These are phyloP conservation scores for Drosophila lacteicornis DNA, from an alignment of 1,140 invertebrate species.

Conservation along the genomic window DNA sequence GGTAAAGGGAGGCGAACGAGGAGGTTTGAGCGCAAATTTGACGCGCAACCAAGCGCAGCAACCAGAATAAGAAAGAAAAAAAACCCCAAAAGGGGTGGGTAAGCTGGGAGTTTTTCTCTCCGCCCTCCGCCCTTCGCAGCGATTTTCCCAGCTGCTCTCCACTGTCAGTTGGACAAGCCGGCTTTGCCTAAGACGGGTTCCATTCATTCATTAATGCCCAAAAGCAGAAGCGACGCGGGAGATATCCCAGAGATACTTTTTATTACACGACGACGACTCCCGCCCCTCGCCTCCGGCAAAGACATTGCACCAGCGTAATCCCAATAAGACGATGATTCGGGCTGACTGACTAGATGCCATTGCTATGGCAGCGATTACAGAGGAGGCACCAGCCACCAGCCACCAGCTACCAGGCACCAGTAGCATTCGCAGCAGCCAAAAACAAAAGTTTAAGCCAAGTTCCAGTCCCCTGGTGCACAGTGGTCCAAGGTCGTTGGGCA, in stretches of 20 bases:
- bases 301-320: conserved; percentile 66
- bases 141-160: conserved; percentile 29
- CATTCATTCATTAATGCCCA: conserved; percentile 75
- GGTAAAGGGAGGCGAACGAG: neutral
- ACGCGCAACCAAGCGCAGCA: conserved; percentile 71
- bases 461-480: conserved; percentile 22
- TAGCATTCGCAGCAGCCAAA: conserved; percentile 5
- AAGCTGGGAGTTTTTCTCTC: conserved; percentile 1
- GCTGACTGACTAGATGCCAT: conserved; percentile 49
- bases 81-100: neutral
- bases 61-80: conserved; percentile 24
- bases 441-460: conserved; percentile 27
- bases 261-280: conserved; percentile 73
- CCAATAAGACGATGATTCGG: conserved; percentile 61
- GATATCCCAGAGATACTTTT: conserved; percentile 68
- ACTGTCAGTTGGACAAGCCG: conserved; percentile 52
- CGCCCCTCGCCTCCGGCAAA: conserved; percentile 48
- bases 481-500: conserved; percentile 48
- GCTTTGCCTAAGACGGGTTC: conserved; percentile 61
- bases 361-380: conserved; percentile 52
- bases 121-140: neutral
- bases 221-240: conserved; percentile 36
- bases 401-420: neutral
- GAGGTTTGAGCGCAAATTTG: conserved; percentile 63
- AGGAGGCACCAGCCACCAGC: conserved; percentile 19